These are phyloP conservation scores for Pachyrhynchus sulphureomaculatus DNA, from an alignment of 1,140 invertebrate genomes.

Conservation along the genomic window DNA sequence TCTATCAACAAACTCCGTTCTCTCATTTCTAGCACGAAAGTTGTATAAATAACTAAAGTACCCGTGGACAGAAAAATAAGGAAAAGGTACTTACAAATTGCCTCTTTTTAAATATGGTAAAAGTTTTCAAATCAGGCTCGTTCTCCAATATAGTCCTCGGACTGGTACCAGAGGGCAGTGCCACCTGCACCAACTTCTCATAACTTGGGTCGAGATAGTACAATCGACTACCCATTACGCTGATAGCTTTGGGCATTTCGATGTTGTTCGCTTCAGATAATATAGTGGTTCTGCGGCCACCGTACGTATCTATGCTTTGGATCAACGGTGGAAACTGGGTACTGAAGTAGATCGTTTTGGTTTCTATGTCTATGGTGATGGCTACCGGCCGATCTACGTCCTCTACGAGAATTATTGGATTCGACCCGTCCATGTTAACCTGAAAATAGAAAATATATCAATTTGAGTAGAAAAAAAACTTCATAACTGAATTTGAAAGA, in stretches of 20 bases:
- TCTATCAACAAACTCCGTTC: too few relatives aligned
- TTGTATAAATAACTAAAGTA: not conserved
- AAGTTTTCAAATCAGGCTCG: conserved; percentile 80
- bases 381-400: conserved; percentile 74
- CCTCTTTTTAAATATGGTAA: conserved; percentile 88
- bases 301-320: conserved; percentile 74
- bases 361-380: conserved; percentile 82
- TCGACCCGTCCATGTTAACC: conserved; percentile 92
- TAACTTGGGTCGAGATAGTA: conserved; percentile 89
- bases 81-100: conserved; percentile 51
- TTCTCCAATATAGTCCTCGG: conserved; percentile 79
- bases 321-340: conserved; percentile 73
- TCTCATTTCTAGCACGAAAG: too few relatives aligned
- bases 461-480: too few relatives aligned
- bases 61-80: not conserved
- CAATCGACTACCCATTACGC: conserved; percentile 77
- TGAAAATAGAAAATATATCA: not conserved
- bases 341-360: conserved; percentile 84
- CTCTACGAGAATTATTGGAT: conserved; percentile 69
- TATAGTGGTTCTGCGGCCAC: conserved; percentile 68
- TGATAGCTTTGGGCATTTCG: conserved; percentile 77
- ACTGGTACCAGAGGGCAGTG: conserved; percentile 80
- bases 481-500: too few relatives aligned
- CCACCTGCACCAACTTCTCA: conserved; percentile 86
- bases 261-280: conserved; percentile 70